Percentiles rank a stretch among this genome's conserved stretches.
phyloP scores from a whole-genome alignment of 2,113 vertebrate genomes.

The Xiphias gladius region DNA sequence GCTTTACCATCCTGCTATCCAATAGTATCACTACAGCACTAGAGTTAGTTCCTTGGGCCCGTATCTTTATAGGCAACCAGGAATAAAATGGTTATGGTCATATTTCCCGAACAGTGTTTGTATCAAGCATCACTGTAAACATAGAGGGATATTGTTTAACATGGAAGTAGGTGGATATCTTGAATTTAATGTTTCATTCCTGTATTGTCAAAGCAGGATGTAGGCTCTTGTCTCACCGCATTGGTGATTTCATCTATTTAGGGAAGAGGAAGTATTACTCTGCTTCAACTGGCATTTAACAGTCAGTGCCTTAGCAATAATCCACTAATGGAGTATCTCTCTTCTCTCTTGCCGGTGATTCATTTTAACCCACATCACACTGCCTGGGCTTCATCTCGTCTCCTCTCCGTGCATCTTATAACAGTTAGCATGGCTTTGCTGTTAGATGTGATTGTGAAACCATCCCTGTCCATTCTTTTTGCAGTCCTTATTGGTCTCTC shows the following conservation, averaged over 20 bases:
- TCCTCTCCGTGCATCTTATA: neutral
- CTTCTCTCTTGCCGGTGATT: conserved; percentile 6
- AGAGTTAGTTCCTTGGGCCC: neutral
- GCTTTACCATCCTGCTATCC: neutral
- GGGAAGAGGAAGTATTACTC: conserved; percentile 26
- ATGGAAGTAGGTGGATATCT: neutral
- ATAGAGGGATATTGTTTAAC: too few relatives aligned
- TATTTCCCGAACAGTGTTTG: too few relatives aligned
- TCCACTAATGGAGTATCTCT: conserved; percentile 15
- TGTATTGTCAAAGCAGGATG: neutral
- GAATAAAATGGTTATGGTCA: too few relatives aligned
- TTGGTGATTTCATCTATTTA: conserved; percentile 1
- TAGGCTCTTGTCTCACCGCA: neutral
- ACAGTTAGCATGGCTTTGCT: neutral
- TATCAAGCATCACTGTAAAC: neutral
- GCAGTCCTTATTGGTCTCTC: neutral
- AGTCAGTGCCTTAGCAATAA: conserved; percentile 25
- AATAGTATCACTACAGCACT: neutral
- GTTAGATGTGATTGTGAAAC: conserved; percentile 18
- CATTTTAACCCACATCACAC: conserved; percentile 1
- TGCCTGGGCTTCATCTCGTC: neutral
- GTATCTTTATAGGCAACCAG: too few relatives aligned
- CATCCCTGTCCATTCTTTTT: neutral
- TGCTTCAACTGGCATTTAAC: conserved; percentile 27
- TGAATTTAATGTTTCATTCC: neutral